A percentile compares a stretch with the other conserved stretches of the same genome.
phyloP scores from a whole-genome alignment of 2,113 vertebrate genomes.

The Sorex fumeus region DNA sequence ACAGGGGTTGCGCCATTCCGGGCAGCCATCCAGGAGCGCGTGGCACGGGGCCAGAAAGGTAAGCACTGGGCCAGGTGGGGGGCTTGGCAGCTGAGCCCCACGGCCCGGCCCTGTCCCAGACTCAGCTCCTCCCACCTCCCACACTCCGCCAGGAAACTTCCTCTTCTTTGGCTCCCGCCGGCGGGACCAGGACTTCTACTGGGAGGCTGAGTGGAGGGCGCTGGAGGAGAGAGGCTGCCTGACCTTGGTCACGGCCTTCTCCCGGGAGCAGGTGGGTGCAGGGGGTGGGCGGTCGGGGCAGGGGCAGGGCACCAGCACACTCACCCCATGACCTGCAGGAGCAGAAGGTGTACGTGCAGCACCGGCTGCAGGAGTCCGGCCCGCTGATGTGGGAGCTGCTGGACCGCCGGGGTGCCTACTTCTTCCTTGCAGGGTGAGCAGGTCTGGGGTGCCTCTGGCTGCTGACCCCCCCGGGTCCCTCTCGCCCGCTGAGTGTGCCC shows the following conservation, averaged over 20 bases:
- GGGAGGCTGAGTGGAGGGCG: slow-evolving; percentile 92
- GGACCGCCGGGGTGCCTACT: slow-evolving; percentile 80
- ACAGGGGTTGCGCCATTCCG: slow-evolving; percentile 98
- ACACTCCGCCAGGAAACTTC: slow-evolving; percentile 88
- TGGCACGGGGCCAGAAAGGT: slow-evolving; percentile 89
- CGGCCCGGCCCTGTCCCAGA: background rate
- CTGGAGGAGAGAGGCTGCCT: slow-evolving; percentile 88
- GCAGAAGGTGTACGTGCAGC: slow-evolving; percentile 96
- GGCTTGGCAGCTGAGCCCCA: fast-evolving
- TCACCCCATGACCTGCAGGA: slow-evolving; percentile 87
- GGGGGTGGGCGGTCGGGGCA: fast-evolving
- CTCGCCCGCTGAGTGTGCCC: background rate
- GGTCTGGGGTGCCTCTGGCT: fast-evolving
- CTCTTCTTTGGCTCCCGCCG: slow-evolving; percentile 96
- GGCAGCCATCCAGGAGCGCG: slow-evolving; percentile 94
- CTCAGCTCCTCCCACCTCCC: background rate
- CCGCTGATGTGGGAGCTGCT: slow-evolving; percentile 94
- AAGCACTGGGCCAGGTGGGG: slow-evolving; percentile 24
- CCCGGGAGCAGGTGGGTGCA: slow-evolving; percentile 94
- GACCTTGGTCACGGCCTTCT: slow-evolving; percentile 95
- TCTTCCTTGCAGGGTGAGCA: slow-evolving; percentile 97
- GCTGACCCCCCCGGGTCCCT: fast-evolving
- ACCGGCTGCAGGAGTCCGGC: slow-evolving; percentile 90
- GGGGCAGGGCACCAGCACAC: fast-evolving
- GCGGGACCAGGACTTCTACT: slow-evolving; percentile 94